These are phyloP conservation scores for Perccottus glenii DNA, from an alignment of 2,113 vertebrate genomes.

Conservation along the genomic window DNA sequence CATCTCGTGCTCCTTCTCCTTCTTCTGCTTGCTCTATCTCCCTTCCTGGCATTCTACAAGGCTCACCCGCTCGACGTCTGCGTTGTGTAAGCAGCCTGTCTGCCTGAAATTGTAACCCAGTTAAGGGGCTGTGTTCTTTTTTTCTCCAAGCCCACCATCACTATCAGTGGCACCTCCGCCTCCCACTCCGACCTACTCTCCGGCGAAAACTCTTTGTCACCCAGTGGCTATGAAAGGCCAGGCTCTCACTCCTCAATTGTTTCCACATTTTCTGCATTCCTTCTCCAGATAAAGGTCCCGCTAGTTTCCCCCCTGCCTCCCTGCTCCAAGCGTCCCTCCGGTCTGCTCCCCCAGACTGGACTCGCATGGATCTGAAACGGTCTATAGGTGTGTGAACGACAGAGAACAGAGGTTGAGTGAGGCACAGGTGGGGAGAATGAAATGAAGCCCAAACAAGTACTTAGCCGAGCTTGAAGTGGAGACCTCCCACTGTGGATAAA, in stretches of 20 bases:
- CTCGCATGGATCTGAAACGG: constrained; percentile 8
- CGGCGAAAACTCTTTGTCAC: constrained; percentile 79
- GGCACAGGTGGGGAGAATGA: constrained; percentile 42
- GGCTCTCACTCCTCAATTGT: constrained; percentile 78
- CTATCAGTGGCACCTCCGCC: constrained; percentile 59
- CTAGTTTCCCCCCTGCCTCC: constrained; percentile 50
- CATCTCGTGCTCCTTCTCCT: constrained; percentile 55
- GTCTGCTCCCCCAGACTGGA: constrained; percentile 24
- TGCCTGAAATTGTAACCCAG: constrained; percentile 78
- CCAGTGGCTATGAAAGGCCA: constrained; percentile 72
- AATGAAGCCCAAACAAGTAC: constrained; percentile 30
- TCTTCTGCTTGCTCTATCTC: constrained; percentile 53
- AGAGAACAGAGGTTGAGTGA: constrained; percentile 17
- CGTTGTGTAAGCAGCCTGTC: constrained; percentile 75
- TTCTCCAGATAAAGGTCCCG: constrained; percentile 80
- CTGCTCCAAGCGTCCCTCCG: constrained; percentile 44
- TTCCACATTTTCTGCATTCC: constrained; percentile 86
- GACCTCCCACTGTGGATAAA: constrained; percentile 65
- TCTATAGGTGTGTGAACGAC: constrained; percentile 26
- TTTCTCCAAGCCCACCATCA: constrained; percentile 52
- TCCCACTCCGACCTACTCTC: constrained; percentile 64
- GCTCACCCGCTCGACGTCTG: constrained; percentile 61
- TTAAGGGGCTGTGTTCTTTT: constrained; percentile 67
- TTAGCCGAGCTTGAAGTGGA: constrained; percentile 23
- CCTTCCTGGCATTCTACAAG: constrained; percentile 66